Base-by-base conservation (phyloP, 1,140 invertebrate genomes). In the Trichoplusia ni region DNA sequence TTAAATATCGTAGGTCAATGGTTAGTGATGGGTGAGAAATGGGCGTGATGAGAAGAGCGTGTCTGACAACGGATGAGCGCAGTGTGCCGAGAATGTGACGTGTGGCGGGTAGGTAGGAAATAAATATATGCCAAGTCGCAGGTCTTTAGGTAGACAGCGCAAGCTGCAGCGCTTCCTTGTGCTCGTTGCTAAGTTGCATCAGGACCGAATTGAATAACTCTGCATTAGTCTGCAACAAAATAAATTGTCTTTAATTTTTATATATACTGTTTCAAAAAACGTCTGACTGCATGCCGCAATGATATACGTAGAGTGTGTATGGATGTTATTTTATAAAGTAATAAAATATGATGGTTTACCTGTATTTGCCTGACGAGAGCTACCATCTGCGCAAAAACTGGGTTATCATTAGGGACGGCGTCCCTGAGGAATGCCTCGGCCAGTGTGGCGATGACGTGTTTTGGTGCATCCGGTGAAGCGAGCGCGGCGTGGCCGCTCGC, bases 401-500 rank as follows among this genome's bases (percentile, higher is more conserved):
- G 93, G 38, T 94, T 93, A 14, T 94, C 93, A 8, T 92, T 85
- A 29, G 95, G 93, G 27, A 99, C 92, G 13, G 95, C 97, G 77
- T 97, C 96, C 78, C 94, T 94, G 54, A 92, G 91, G 82, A 99
- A 95, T 0, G 97, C 96, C 84, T 99, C 97, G 0, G 97, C 96
- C 67, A 99, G 96, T 62, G 98, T 95, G 56, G 94, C 93, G 67
- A 99, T 94, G 61, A 99, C 94, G 64, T 94, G 93, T 18, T 97
- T 97, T 71, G 99, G 92, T 91, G 99, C 99, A 51, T 93, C 91
- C 79, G 98, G 97, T 76, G 97, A 94, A 21, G 92, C 92, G 38
- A 99, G 93, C 31, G 95, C 90, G 2, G 95, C 94, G 91, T 99
- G 96, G 86, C 99, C 98, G 62, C 93, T 92, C 91, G 99, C 97